Conservation (phyloP, 2,113 vertebrate species). For the Limanda limanda region DNA sequence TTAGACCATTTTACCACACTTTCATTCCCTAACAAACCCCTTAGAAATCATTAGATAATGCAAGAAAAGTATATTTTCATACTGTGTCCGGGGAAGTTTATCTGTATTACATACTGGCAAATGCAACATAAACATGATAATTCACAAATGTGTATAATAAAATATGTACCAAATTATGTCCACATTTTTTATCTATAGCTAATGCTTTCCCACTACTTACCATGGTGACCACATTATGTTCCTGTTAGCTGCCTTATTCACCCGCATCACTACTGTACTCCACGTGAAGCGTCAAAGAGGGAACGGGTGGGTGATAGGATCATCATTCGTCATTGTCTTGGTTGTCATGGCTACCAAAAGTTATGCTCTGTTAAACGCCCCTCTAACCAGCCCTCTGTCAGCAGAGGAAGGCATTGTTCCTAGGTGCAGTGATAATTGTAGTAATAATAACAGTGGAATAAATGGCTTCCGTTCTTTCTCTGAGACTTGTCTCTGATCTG, state of each 20-base stretch:
- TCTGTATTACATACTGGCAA: not conserved
- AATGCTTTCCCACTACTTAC: not conserved
- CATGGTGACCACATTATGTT: not conserved
- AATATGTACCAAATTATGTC: not conserved
- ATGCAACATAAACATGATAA: not conserved
- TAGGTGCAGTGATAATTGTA: constrained; percentile 47
- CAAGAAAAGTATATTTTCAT: not conserved
- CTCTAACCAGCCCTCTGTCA: not conserved
- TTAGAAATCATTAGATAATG: not conserved
- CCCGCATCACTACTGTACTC: not conserved
- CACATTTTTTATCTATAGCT: not conserved
- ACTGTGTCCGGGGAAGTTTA: not conserved
- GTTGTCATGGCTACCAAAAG: constrained; percentile 28
- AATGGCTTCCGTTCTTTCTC: constrained; percentile 3
- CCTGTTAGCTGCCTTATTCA: constrained; percentile 1
- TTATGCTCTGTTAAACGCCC: constrained; percentile 11
- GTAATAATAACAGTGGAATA: constrained; percentile 33
- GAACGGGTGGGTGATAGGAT: not conserved
- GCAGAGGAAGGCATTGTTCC: constrained; percentile 42
- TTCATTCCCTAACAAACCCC: not conserved
- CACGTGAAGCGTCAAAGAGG: not conserved
- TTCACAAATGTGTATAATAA: not conserved
- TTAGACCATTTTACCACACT: too few relatives aligned
- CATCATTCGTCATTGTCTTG: not conserved
- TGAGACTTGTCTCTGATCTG: constrained; percentile 11